Base-by-base conservation (phyloP, 1,140 invertebrate species). In the Ectropis grisescens region DNA sequence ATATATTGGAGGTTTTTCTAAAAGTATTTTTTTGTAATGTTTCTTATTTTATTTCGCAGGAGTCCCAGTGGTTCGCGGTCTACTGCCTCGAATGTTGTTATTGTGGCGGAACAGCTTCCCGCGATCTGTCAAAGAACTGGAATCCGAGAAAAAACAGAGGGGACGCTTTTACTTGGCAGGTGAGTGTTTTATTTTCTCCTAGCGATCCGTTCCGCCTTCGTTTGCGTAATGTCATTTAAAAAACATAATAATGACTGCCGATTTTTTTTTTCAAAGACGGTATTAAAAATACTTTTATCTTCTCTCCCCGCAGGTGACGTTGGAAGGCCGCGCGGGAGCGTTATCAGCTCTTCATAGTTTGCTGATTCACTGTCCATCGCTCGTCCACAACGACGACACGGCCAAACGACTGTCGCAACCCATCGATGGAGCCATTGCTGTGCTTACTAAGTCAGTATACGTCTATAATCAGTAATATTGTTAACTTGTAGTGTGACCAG, bases 31-130 rank as follows among this genome's bases (percentile, higher is more conserved):
- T n/a, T n/a, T n/a, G n/a, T n/a, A n/a, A n/a, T n/a, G n/a, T n/a
- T n/a, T n/a, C n/a, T n/a, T n/a, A n/a, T n/a, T n/a, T n/a, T n/a
- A n/a, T n/a, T n/a, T n/a, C n/a, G n/a, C 7, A 93, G 94, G 91
- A 33, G 88, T 93, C 2, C 90, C 94, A 4, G 95, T 97, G 2
- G 94, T 98, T 1, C 89, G 92, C 53, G 93, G 93, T 1, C 80
- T 97, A 12, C 69, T 98, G 26, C 96, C 96, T 0, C 85, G 97
- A 46, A 96, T 99, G 92, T 68, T 98, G 35, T 72, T 98, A 2
- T 78, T 99, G 2, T 99, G 98, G 98, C 89, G 96, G 55, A 98
- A 98, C 80, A 97, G 96, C 13, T 99, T 99, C 76, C 97, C 98
- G 0, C 86, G 96, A 25, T 98, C 96, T 0, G 90, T 90, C 14